Percentiles rank a stretch among this genome's conserved stretches.
Evolutionary conservation across 2,797 vertebrate genomes (phyloP).

Genomic region (Argentina silus): DNA sequence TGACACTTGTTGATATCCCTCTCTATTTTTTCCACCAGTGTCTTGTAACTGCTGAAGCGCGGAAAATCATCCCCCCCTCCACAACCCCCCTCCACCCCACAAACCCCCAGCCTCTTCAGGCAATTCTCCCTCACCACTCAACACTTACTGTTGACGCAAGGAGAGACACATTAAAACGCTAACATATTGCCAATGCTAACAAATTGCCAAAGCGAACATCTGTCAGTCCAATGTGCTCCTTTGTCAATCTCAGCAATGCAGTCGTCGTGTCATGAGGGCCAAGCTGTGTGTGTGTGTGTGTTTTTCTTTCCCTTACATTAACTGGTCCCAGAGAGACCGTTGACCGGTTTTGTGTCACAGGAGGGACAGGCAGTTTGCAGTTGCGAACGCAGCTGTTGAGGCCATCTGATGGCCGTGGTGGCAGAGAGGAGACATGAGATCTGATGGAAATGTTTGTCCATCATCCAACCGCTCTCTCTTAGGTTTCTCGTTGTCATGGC

Average conservation of each 20-base stretch:
- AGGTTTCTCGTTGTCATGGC: neutral
- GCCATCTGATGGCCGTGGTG: neutral
- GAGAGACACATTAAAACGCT: slow-evolving; percentile 23
- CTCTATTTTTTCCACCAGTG: slow-evolving; percentile 28
- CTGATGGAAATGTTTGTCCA: neutral
- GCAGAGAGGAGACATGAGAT: neutral
- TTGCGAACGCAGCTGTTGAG: neutral
- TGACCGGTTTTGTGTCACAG: neutral
- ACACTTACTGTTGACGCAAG: neutral
- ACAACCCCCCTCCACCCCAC: slow-evolving; percentile 13
- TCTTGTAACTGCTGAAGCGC: slow-evolving; percentile 23
- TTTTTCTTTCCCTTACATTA: neutral
- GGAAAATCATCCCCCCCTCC: neutral
- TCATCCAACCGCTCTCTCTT: neutral
- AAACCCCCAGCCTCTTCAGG: slow-evolving; percentile 24
- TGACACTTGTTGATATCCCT: slow-evolving; percentile 28
- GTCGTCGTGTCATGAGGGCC: slow-evolving; percentile 14
- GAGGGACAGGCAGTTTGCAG: neutral
- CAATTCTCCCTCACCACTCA: slow-evolving; percentile 24
- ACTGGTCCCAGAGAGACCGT: neutral
- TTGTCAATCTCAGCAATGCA: slow-evolving; percentile 39
- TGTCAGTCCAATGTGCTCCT: slow-evolving; percentile 48
- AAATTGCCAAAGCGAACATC: slow-evolving; percentile 25
- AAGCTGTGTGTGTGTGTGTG: slow-evolving; percentile 19
- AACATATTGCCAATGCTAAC: slow-evolving; percentile 29